phyloP scores from a whole-genome alignment of 2,113 vertebrate genomes.

The Bostrychus sinensis region DNA sequence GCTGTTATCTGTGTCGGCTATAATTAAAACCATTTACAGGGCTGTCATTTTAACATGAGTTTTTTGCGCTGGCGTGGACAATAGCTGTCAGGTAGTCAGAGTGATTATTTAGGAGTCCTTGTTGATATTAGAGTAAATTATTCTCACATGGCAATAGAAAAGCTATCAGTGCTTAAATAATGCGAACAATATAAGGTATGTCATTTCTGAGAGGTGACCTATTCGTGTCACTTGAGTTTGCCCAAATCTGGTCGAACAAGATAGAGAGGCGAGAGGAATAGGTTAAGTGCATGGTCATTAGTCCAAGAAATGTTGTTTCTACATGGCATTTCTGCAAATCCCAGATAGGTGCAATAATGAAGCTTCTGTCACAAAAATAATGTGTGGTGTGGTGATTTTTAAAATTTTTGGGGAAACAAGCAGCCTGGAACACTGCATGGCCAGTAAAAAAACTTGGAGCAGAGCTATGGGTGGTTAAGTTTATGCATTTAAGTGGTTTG shows the following conservation, averaged over 20 bases:
- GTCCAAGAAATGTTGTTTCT: constrained; percentile 36
- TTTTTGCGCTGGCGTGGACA: constrained; percentile 56
- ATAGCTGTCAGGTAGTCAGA: constrained; percentile 62
- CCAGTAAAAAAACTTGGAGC: constrained; percentile 10
- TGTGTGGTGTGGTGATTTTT: background rate
- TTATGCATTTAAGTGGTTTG: background rate
- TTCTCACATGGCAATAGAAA: constrained; percentile 36
- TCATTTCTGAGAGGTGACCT: constrained; percentile 30
- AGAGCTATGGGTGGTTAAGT: background rate
- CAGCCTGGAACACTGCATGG: background rate
- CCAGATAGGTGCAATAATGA: constrained; percentile 6
- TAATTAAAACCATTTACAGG: constrained; percentile 77
- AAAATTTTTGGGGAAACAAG: background rate
- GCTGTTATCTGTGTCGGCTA: constrained; percentile 67
- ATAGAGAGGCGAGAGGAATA: constrained; percentile 6
- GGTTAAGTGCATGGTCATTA: constrained; percentile 24
- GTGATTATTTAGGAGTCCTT: constrained; percentile 60
- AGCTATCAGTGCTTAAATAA: constrained; percentile 47
- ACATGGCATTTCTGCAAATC: constrained; percentile 3
- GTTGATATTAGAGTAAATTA: constrained; percentile 54
- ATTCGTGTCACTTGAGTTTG: constrained; percentile 56
- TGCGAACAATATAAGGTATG: constrained; percentile 40
- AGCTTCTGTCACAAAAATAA: constrained; percentile 1
- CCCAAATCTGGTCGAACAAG: constrained; percentile 26
- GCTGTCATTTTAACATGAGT: constrained; percentile 65